Conservation (phyloP, 1,140 invertebrate genomes). For the Laodelphax striatellus region DNA sequence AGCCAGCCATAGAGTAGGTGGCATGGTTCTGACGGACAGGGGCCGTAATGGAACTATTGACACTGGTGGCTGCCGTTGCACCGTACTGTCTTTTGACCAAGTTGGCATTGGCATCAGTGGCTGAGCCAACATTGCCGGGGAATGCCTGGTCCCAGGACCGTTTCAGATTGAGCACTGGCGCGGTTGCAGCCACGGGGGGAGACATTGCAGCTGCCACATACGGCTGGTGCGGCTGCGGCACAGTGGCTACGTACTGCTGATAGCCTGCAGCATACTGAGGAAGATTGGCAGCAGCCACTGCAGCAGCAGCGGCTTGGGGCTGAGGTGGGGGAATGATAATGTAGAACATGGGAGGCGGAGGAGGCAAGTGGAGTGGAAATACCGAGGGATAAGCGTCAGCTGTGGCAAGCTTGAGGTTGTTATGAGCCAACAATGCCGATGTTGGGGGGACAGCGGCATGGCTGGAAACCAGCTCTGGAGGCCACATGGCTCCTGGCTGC, state of each 20-base stretch:
- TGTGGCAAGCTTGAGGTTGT: slow-evolving; percentile 1
- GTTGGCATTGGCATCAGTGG: slow-evolving; percentile 17
- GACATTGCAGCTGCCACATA: too few relatives aligned
- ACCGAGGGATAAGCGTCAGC: neutral
- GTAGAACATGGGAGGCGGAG: slow-evolving; percentile 6
- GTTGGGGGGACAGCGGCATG: neutral
- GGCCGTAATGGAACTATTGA: neutral
- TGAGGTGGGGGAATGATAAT: slow-evolving; percentile 10
- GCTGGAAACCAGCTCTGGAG: slow-evolving; percentile 2
- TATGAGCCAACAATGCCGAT: neutral
- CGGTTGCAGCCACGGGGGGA: slow-evolving; percentile 1
- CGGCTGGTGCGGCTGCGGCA: too few relatives aligned
- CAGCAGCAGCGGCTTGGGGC: neutral
- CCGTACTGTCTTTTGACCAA: slow-evolving; percentile 5
- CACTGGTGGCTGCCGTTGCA: neutral
- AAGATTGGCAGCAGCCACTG: slow-evolving; percentile 9
- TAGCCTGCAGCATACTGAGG: neutral
- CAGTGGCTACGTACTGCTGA: neutral
- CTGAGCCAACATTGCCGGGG: slow-evolving; percentile 16
- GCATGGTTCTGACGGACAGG: neutral
- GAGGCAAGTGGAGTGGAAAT: neutral
- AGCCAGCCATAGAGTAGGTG: neutral
- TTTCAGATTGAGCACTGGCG: slow-evolving; percentile 13
- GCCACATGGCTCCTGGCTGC: neutral
- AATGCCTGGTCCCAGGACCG: slow-evolving; percentile 21